These are phyloP conservation scores for Platyscapa corneri DNA, from an alignment of 1,140 invertebrate genomes.

Conservation along the genomic window DNA sequence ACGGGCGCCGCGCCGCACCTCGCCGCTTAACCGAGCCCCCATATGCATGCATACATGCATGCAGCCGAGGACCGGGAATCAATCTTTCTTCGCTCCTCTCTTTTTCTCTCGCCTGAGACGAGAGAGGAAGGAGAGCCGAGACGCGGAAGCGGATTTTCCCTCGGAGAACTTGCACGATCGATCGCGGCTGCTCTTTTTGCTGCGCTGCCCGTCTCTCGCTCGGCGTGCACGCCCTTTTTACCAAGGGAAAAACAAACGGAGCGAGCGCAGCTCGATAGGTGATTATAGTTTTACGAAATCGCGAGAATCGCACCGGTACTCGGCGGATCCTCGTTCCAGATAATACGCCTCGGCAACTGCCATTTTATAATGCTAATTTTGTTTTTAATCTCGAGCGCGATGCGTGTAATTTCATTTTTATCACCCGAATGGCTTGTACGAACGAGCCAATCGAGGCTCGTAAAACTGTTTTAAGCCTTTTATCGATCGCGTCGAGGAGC, in stretches of 20 bases:
- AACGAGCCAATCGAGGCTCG: not conserved
- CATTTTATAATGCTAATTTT: too few relatives aligned
- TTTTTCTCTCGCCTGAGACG: conserved; percentile 34
- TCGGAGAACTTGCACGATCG: not conserved
- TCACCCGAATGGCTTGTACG: not conserved
- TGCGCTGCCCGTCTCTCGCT: not conserved
- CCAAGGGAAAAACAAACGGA: not conserved
- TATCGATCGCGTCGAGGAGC: not conserved
- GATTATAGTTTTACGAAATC: not conserved
- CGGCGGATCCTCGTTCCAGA: not conserved
- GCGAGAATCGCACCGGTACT: not conserved
- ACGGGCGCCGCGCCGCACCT: conserved; percentile 29
- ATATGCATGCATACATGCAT: not conserved
- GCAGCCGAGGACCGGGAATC: conserved; percentile 36
- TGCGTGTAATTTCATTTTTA: not conserved
- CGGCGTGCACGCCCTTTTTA: not conserved
- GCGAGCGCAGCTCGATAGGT: not conserved
- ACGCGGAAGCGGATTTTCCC: not conserved
- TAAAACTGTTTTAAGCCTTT: not conserved
- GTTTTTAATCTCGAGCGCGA: too few relatives aligned
- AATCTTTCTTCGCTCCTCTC: conserved; percentile 18
- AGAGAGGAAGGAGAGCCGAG: conserved; percentile 14
- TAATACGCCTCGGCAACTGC: not conserved
- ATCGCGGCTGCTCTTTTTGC: not conserved
- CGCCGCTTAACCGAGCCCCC: not conserved